A percentile compares a stretch with the other conserved stretches of the same genome.
Evolutionary conservation across 2,113 vertebrate species (phyloP).

Genomic region (Todiramphus chloris): DNA sequence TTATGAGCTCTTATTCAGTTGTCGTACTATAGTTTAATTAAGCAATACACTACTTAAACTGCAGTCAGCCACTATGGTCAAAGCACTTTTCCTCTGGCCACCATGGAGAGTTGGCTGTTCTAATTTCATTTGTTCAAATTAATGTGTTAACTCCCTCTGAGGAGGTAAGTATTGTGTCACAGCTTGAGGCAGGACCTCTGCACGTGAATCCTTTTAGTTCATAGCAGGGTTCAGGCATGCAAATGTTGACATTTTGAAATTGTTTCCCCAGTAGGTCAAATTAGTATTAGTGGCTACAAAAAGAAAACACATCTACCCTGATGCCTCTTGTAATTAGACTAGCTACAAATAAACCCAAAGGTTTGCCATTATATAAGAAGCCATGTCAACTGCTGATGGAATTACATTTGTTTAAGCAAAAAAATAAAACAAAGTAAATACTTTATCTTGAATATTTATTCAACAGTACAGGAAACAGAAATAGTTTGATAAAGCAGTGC

Average conservation of each 20-base stretch:
- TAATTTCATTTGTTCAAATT: conserved; percentile 71
- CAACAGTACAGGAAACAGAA: not conserved
- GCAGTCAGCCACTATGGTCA: conserved; percentile 24
- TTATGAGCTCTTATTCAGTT: conserved; percentile 53
- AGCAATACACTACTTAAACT: conserved; percentile 23
- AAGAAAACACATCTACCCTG: conserved; percentile 33
- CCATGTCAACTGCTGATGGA: not conserved
- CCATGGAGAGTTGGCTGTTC: conserved; percentile 43
- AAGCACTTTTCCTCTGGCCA: conserved; percentile 54
- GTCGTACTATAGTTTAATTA: conserved; percentile 42
- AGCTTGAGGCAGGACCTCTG: conserved; percentile 48
- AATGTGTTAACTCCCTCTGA: conserved; percentile 66
- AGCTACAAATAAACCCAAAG: not conserved
- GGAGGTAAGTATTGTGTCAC: conserved; percentile 49
- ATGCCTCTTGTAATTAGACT: conserved; percentile 20
- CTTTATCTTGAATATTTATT: not conserved
- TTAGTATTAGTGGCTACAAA: conserved; percentile 48
- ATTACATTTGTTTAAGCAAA: not conserved
- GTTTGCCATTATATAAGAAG: not conserved
- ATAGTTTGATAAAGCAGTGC: not conserved
- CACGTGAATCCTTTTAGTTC: conserved; percentile 37
- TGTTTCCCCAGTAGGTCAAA: conserved; percentile 59
- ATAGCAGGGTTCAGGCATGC: conserved; percentile 46
- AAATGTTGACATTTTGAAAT: conserved; percentile 66
- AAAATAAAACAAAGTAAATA: not conserved